A percentile compares a stretch with the other conserved stretches of the same genome.
These are phyloP conservation scores for Benthosema pterotum DNA, from an alignment of 2,797 vertebrate species.

Conservation along the genomic window DNA sequence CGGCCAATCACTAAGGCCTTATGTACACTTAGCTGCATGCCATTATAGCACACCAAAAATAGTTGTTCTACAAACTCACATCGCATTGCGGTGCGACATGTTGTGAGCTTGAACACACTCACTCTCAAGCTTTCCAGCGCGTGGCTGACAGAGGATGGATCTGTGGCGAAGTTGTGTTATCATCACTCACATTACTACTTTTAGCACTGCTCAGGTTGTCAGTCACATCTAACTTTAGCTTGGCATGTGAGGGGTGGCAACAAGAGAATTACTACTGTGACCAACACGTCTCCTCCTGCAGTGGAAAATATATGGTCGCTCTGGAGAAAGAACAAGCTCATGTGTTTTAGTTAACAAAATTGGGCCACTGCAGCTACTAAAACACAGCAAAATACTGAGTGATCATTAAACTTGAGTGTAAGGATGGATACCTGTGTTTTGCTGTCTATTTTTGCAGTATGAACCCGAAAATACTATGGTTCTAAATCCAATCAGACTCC, in stretches of 20 bases:
- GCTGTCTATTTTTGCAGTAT: constrained; percentile 14
- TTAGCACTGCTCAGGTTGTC: constrained; percentile 49
- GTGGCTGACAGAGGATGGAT: constrained; percentile 38
- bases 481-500: constrained; percentile 20
- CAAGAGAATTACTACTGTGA: constrained; percentile 61
- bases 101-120: too few relatives aligned
- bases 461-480: constrained; percentile 15
- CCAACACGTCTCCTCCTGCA: constrained; percentile 50
- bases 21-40: constrained; percentile 17
- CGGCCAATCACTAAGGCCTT: constrained; percentile 38
- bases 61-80: too few relatives aligned
- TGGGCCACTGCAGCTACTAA: constrained; percentile 10
- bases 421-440: not conserved
- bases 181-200: constrained; percentile 56
- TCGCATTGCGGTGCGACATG: too few relatives aligned
- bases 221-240: constrained; percentile 67
- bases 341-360: constrained; percentile 19
- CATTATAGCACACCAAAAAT: too few relatives aligned
- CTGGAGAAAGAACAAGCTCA: constrained; percentile 5
- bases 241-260: constrained; percentile 50
- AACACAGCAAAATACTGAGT: not conserved
- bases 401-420: too few relatives aligned
- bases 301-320: constrained; percentile 39
- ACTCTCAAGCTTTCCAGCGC: too few relatives aligned
- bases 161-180: constrained; percentile 41